Percentiles rank a stretch among this genome's conserved stretches.
Conservation (phyloP, 2,888 invertebrate species). For the Alloplasta piceator region DNA sequence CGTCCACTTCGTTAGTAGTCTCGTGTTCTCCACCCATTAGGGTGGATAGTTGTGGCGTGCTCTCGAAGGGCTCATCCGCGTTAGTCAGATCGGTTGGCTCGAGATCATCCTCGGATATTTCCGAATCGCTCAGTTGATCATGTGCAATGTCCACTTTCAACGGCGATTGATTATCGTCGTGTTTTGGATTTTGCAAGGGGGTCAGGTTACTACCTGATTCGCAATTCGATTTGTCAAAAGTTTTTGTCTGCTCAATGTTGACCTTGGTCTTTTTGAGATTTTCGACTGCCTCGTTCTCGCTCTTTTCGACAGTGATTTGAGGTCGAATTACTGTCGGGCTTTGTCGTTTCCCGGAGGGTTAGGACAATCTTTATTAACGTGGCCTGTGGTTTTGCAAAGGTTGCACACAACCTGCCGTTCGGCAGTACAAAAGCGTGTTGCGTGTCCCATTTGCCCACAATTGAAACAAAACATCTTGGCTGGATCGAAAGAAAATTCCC, state of each 20-base stretch:
- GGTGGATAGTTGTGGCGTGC: too few species aligned
- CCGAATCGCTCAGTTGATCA: too few species aligned
- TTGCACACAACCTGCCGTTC: conserved; percentile 32
- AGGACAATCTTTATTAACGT: conserved; percentile 33
- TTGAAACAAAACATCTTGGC: conserved; percentile 37
- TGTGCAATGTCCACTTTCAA: too few species aligned
- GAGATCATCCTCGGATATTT: too few species aligned
- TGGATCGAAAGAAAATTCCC: not conserved
- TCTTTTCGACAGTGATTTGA: conserved; percentile 28
- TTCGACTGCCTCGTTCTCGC: conserved; percentile 11
- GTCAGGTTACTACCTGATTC: not conserved
- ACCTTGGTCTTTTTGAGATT: not conserved
- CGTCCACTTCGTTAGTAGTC: too few species aligned
- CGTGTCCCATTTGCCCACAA: conserved; percentile 45
- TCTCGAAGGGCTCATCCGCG: too few species aligned
- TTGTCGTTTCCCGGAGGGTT: conserved; percentile 43
- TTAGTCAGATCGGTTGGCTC: too few species aligned
- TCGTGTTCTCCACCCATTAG: too few species aligned
- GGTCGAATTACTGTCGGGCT: conserved; percentile 35
- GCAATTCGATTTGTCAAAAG: not conserved
- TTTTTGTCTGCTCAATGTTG: conserved; percentile 2
- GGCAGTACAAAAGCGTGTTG: conserved; percentile 39
- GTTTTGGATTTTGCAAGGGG: too few species aligned
- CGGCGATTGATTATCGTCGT: too few species aligned
- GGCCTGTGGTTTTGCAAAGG: conserved; percentile 12